Evolutionary conservation across 2,113 vertebrate species (phyloP), one percentile per base, ranked within the genome.

Genomic region (Aphyosemion australe): DNA sequence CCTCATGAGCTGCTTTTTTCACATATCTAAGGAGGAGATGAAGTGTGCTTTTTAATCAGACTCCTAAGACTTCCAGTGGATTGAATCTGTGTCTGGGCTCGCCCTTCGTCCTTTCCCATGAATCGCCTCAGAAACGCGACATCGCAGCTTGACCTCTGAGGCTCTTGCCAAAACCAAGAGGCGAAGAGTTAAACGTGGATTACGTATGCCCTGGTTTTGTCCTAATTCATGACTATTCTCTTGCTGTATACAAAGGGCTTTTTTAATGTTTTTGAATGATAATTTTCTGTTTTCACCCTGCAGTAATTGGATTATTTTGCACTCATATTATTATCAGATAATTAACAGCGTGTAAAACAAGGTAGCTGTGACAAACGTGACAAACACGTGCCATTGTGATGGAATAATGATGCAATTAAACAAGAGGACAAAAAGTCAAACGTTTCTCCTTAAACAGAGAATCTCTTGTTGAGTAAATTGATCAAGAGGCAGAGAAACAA

Each of bases 1-100:
- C 69, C 43, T 82, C 59, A 11, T 50, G 51, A 57, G 41, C 57
- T 34, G 51, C 19, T 60, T 7, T 53, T 67, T 60, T 69, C 54
- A 42, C 43, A 79, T 61, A 62, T 79, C 54, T 61, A 74, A 70
- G 68, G 72, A 83, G 65, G 55, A 78, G 59, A 69, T 41, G 59
- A 73, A 74, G 74, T 60, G 49, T 65, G 60, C 54, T 66, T 71
- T 73, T 82, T 88, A 84, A 88, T 88, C 74, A 78, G 65, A 65
- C 48, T 56, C 63, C 56, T 55, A 48, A 75, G 73, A 77, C 68
- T 64, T 32, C 14, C 14, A 11, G 39, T 61, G 58, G 70, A 76
- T 66, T 74, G 61, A 31, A 69, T 58, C 34, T 67, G 54, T 12
- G 43, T 46, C 3, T 60, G 43, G 68, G 57, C 74, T 59, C n/a